Base-by-base conservation (phyloP, 2,888 invertebrate species). In the Lycocerus yunnanus region DNA sequence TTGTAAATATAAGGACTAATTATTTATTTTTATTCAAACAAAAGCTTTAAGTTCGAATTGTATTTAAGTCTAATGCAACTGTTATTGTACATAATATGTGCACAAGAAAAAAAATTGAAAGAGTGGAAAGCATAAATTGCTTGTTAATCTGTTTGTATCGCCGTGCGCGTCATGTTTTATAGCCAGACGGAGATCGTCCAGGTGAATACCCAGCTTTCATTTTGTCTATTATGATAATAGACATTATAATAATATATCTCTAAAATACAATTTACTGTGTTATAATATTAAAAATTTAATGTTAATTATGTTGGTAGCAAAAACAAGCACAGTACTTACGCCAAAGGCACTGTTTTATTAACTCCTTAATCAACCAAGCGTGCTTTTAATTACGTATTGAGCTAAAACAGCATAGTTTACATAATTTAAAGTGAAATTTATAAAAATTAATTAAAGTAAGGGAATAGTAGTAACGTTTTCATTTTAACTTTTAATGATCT, bases 351-450 rank as follows among this genome's bases (percentile, higher is more conserved):
- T 69, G 60, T 66, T 73, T 73, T 73, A 73, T 69, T 69, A 66
- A 69, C 58, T 69, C 69, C 65, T 69, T 73, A 72, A 18, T 72
- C 63, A 68, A 63, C 72, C 59, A 72, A 72, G 68, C 58, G 27
- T 21, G 69, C 58, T 66, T 73, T 69, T 73, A 73, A 73, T 73
- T 73, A 69, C 69, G 14, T 21, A 58, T 58, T 3, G 59, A 69
- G 59, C 69, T 73, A 73, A 73, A 69, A 66, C 60, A 58, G 18
- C 69, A 66, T 68, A 72, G 11, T 43, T 43, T 43, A 43, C 43
- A 43, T 43, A 72, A 27, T 68, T 72, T 20, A 14, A 61, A 72
- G 10, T 65, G 58, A 63, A 68, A 24, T 16, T 20, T 58, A 18
- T 27, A 16, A 27, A 27, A 11, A 16, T 58, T 67, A 58, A 58